Conservation (phyloP, 1,140 invertebrate species). For the Sweltsa coloradensis region DNA sequence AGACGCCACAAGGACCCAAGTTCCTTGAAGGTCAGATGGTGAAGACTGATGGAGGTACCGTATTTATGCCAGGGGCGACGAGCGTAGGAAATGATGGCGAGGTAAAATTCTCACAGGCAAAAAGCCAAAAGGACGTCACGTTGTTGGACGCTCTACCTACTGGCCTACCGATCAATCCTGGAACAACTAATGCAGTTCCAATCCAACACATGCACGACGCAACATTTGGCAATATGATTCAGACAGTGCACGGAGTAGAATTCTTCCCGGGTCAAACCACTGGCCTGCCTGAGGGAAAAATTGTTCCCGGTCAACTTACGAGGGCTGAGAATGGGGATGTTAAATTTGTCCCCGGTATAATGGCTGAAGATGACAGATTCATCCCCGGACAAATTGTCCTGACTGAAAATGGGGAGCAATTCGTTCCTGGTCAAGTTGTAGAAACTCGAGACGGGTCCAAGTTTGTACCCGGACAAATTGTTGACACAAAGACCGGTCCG, state of each 20-base stretch:
- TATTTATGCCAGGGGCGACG: constrained; percentile 45
- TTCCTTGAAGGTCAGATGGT: constrained; percentile 56
- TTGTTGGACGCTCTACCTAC: constrained; percentile 36
- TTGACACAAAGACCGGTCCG: constrained; percentile 48
- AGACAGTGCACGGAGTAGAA: constrained; percentile 49
- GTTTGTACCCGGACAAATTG: constrained; percentile 59
- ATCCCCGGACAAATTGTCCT: constrained; percentile 56
- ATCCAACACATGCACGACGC: constrained; percentile 10
- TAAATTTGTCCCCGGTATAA: constrained; percentile 54
- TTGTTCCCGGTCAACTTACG: constrained; percentile 51
- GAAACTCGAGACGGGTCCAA: constrained; percentile 39
- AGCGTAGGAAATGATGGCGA: constrained; percentile 33
- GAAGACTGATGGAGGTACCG: constrained; percentile 36
- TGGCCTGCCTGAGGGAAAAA: constrained; percentile 38
- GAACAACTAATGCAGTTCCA: constrained; percentile 31
- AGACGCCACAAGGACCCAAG: constrained; percentile 47
- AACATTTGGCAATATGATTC: constrained; percentile 53
- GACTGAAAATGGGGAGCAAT: constrained; percentile 54
- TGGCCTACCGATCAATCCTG: constrained; percentile 45
- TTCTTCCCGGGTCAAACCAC: constrained; percentile 46
- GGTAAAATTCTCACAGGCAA: constrained; percentile 44
- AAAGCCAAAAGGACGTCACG: constrained; percentile 39
- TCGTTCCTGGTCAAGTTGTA: constrained; percentile 45
- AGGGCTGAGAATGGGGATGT: constrained; percentile 44
- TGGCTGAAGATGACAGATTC: constrained; percentile 48